Percentiles rank a stretch among this genome's conserved stretches.
phyloP scores from a whole-genome alignment of 2,113 vertebrate genomes.

The Petrocephalus microphthalmus region DNA sequence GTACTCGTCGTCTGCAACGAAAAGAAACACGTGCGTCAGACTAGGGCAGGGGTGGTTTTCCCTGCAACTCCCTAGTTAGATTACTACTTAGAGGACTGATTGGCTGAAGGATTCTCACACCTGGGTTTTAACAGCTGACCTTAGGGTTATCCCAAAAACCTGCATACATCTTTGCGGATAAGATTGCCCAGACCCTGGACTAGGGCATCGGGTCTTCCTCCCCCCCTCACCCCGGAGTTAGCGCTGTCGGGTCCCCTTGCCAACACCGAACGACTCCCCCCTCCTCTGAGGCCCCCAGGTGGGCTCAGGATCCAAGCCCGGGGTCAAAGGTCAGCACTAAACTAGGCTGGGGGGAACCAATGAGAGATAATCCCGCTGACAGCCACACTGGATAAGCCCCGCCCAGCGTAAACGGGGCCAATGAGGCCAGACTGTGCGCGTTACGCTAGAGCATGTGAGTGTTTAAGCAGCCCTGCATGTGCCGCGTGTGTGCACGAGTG shows the following conservation, averaged over 20 bases:
- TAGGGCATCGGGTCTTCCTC: too few relatives aligned
- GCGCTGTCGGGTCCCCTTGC: not conserved
- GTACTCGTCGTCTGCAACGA: constrained; percentile 81
- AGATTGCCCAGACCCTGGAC: too few relatives aligned
- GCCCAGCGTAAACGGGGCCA: not conserved
- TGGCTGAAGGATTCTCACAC: too few relatives aligned
- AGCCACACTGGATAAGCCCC: not conserved
- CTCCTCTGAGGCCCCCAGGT: not conserved
- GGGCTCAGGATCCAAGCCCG: not conserved
- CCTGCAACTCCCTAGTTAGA: too few relatives aligned
- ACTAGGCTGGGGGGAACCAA: not conserved
- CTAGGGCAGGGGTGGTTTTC: too few relatives aligned
- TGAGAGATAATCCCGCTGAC: not conserved
- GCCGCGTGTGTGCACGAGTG: constrained; percentile 12
- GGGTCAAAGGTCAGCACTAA: not conserved
- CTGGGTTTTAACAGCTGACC: too few relatives aligned
- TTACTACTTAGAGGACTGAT: too few relatives aligned
- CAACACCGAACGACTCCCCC: not conserved
- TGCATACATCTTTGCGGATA: too few relatives aligned
- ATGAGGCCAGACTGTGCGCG: not conserved
- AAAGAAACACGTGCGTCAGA: too few relatives aligned
- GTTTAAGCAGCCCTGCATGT: not conserved
- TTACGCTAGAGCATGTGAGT: not conserved
- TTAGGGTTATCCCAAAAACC: too few relatives aligned
- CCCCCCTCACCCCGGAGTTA: not conserved